Percentiles rank a stretch among this genome's conserved stretches.
Conservation (phyloP, 2,797 vertebrate species). For the Phrynocephalus vlangalii region DNA sequence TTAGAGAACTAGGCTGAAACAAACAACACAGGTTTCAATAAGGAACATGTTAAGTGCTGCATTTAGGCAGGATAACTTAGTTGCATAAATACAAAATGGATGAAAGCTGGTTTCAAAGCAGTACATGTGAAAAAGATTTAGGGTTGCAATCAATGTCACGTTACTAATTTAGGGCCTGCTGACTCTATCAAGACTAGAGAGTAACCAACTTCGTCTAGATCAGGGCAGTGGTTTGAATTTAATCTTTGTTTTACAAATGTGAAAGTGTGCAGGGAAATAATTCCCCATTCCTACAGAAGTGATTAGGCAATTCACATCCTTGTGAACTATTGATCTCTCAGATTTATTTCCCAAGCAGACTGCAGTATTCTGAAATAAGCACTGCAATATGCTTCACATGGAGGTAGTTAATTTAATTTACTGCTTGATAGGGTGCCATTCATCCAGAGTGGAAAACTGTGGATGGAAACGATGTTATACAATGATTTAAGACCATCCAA, state of each 20-base stretch:
- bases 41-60: too few species aligned
- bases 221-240: background rate
- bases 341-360: constrained; percentile 19
- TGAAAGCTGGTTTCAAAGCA: too few species aligned
- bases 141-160: background rate
- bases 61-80: too few species aligned
- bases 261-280: background rate
- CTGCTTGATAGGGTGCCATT: constrained; percentile 5
- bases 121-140: too few species aligned
- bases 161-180: background rate
- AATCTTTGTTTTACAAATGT: background rate
- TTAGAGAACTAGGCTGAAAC: too few species aligned
- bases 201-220: background rate
- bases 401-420: constrained; percentile 38
- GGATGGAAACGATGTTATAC: constrained; percentile 13
- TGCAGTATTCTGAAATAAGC: constrained; percentile 19
- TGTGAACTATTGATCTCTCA: constrained; percentile 15
- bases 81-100: too few species aligned
- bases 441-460: constrained; percentile 3
- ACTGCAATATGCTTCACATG: constrained; percentile 11
- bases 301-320: constrained; percentile 23
- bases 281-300: background rate
- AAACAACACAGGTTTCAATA: too few species aligned
- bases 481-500: constrained; percentile 13
- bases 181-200: background rate